phyloP scores from a whole-genome alignment of 1,140 invertebrate genomes.

The Zaprionus tsacasi region DNA sequence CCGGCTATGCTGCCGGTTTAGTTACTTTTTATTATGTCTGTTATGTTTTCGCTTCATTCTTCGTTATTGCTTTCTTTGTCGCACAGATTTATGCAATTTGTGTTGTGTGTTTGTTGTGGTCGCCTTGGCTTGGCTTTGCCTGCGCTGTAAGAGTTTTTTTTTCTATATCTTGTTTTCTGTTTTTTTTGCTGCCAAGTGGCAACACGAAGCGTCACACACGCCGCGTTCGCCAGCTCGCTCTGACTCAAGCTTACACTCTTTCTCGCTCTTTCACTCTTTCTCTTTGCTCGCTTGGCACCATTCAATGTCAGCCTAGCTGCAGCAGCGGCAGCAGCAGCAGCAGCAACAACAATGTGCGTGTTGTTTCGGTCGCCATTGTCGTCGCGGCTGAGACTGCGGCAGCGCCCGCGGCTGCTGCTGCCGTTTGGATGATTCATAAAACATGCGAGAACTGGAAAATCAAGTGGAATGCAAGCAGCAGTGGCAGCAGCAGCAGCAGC shows the following conservation, averaged over 20 bases:
- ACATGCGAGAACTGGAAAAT: constrained; percentile 78
- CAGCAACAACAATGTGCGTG: constrained; percentile 58
- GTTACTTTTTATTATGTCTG: constrained; percentile 49
- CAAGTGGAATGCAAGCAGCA: constrained; percentile 77
- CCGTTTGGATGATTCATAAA: constrained; percentile 73
- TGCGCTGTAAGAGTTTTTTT: constrained; percentile 51
- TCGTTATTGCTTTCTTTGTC: constrained; percentile 62
- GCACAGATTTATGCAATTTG: constrained; percentile 76
- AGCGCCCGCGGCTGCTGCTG: constrained; percentile 17
- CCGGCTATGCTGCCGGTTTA: constrained; percentile 54
- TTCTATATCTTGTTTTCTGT: not conserved
- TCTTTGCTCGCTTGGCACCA: constrained; percentile 17
- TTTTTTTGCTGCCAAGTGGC: constrained; percentile 31
- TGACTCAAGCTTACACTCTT: not conserved
- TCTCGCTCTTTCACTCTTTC: constrained; percentile 1
- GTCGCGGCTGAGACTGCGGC: constrained; percentile 35
- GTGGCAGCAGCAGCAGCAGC: constrained; percentile 48
- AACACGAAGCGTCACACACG: not conserved
- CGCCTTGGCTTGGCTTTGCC: constrained; percentile 52
- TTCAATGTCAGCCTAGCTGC: constrained; percentile 67
- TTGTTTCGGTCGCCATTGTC: constrained; percentile 45
- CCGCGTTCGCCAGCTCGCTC: not conserved
- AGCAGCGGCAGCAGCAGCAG: constrained; percentile 23
- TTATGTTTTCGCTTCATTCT: constrained; percentile 34
- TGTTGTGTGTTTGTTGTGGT: constrained; percentile 2